These are phyloP conservation scores for Solea solea DNA, from an alignment of 2,113 vertebrate species.

Conservation along the genomic window DNA sequence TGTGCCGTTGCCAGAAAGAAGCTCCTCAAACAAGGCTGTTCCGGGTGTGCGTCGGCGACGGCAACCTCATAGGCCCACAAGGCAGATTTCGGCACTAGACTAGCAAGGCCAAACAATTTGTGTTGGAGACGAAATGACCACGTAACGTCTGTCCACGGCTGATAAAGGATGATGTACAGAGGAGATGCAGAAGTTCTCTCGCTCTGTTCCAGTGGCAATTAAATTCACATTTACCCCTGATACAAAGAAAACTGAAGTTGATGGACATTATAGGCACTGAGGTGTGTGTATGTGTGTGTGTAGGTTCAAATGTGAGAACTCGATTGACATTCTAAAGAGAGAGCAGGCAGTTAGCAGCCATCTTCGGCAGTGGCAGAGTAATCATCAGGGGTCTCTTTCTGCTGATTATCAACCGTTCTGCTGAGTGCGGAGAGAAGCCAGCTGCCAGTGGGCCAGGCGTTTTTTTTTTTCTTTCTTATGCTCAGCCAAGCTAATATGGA, in stretches of 20 bases:
- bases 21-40: conserved; percentile 47
- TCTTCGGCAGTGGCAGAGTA: conserved; percentile 63
- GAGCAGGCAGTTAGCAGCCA: conserved; percentile 62
- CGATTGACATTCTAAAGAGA: conserved; percentile 65
- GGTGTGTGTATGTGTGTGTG: neutral
- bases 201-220: conserved; percentile 70
- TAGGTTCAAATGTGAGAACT: conserved; percentile 35
- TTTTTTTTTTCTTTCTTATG: conserved; percentile 49
- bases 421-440: conserved; percentile 72
- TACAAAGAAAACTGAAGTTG: conserved; percentile 64
- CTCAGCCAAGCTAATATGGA: conserved; percentile 66
- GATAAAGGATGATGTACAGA: conserved; percentile 70
- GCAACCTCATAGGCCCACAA: conserved; percentile 18
- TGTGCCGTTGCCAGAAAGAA: conserved; percentile 57
- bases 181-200: conserved; percentile 41
- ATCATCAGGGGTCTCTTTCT: conserved; percentile 76
- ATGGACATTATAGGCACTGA: conserved; percentile 50
- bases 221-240: conserved; percentile 73
- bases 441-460: conserved; percentile 68
- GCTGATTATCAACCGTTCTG: conserved; percentile 73
- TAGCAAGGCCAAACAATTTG: conserved; percentile 21
- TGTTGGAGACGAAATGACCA: conserved; percentile 28
- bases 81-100: conserved; percentile 6
- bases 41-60: conserved; percentile 11
- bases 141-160: conserved; percentile 51